Evolutionary conservation across 2,113 vertebrate genomes (phyloP), one percentile per base, ranked within the genome.

Genomic region (Caranx melampygus): DNA sequence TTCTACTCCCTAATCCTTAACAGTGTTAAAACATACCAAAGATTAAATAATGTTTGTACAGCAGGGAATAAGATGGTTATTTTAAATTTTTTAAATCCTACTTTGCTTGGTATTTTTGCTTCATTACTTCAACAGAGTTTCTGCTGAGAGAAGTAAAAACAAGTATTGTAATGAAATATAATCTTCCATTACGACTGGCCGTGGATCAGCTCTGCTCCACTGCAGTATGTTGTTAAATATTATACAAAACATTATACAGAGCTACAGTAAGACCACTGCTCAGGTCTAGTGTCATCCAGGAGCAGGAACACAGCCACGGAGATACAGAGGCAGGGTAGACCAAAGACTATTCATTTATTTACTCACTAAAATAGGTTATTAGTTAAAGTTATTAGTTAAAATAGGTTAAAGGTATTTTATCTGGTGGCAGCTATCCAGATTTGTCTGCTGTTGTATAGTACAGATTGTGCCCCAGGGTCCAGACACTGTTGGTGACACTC

Each of bases 31-130:
- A 33, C 45, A 21, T 52, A 51, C 14, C 33, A 33, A 20, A 75
- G n/a, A 37, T 52, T 34, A n/a, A 49, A 58, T 51, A 31, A 69
- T 35, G 6, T 45, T 37, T 2, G 20, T 7, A 6, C 57, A 31
- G 49, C 49, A 49, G 55, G 62, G 42, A 73, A 57, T 40, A 34
- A n/a, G 15, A 33, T 7, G 62, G 9, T 13, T 37, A 14, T 33
- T 20, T 58, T 58, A 47, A 44, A 26, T 15, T 33, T 68, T 52
- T 52, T 18, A 65, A 65, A 52, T 26, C 21, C 35, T 60, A 15
- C 14, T 69, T 49, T 63, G 78, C 31, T 59, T 16, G 11, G 20
- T 62, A 35, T 67, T 74, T 70, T 70, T 33, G 35, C 60, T 44
- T 54, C 26, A 40, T n/a, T 16, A 59, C 58, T 74, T 64, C 34